Evolutionary conservation across 2,113 vertebrate species (phyloP), one percentile per base, ranked within the genome.

Genomic region (Cryptotis parvus): DNA sequence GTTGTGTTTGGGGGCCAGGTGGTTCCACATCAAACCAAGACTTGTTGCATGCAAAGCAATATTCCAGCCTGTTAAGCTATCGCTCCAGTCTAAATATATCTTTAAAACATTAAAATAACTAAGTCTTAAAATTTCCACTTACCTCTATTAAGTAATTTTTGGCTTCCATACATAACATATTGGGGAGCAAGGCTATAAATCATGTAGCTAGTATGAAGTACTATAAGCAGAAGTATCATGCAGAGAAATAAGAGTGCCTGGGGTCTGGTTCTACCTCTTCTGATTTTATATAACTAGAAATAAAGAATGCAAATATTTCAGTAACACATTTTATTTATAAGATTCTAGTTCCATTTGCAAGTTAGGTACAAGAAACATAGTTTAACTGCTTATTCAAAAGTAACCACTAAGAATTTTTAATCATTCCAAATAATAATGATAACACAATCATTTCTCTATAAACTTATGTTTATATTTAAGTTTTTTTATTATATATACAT

Each of bases 151-250:
- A 95, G 94, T 99, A 99, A 91, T 99, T 99, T n/a, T 97, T 99
- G 99, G 97, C 99, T 99, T 97, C 99, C 99, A 78, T 99, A 99
- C 99, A 99, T 99, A 90, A 99, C 99, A 66, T 99, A 99, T 75
- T 99, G 99, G 7, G 99, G 99, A 6, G 99, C 99, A 70, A 99
- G 98, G 94, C 99, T 99, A 96, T 99, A 99, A 96, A 99, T 99
- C 99, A 99, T 99, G 95, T 99, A 99, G 96, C 98, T 99, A 78
- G 98, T 99, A 97, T 99, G 99, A 85, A 99, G 99, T 86, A 99
- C 99, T 90, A 99, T 99, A 93, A 99, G 96, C 29, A 99, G 98
- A 45, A 99, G 98, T 96, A 99, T 99, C 99, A 99, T 99, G 91
- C 99, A 99, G 81, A 99, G 99, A 97, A 99, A 99, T 31, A 99